Evolutionary conservation across 37 sponge, comb jelly and placozoan genomes (phyloP).

Genomic region (Dysidea cf. avara): DNA sequence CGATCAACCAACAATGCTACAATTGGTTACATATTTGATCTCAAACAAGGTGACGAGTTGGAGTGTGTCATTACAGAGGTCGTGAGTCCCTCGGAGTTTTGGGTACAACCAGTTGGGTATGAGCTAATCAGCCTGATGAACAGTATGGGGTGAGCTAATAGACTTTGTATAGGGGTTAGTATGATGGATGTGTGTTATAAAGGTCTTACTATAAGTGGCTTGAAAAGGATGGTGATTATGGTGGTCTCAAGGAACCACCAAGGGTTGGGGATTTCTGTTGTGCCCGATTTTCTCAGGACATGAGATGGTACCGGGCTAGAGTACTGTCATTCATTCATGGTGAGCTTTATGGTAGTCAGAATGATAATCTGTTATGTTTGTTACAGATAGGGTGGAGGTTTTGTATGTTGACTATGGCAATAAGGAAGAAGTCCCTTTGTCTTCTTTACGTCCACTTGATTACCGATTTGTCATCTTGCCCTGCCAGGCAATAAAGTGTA

Average conservation of each 20-base stretch:
- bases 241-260: background rate
- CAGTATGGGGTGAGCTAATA: conserved; percentile 13
- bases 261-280: conserved; percentile 46
- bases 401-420: conserved; percentile 57
- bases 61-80: conserved; percentile 8
- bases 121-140: conserved; percentile 18
- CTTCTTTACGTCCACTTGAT: conserved; percentile 12
- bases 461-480: conserved; percentile 5
- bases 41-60: no score
- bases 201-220: background rate
- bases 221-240: background rate
- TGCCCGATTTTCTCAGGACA: conserved; percentile 50
- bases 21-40: no score
- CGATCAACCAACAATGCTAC: no score
- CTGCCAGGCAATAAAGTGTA: conserved; percentile 24
- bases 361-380: no score
- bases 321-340: conserved; percentile 5
- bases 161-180: no score
- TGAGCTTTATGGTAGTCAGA: no score
- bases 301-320: conserved; percentile 53
- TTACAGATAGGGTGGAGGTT: background rate
- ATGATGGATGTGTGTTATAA: background rate
- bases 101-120: conserved; percentile 6
- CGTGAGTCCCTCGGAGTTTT: conserved; percentile 7
- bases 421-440: conserved; percentile 8